Conservation (phyloP, 2,888 invertebrate species). For the Lutraria lutraria region DNA sequence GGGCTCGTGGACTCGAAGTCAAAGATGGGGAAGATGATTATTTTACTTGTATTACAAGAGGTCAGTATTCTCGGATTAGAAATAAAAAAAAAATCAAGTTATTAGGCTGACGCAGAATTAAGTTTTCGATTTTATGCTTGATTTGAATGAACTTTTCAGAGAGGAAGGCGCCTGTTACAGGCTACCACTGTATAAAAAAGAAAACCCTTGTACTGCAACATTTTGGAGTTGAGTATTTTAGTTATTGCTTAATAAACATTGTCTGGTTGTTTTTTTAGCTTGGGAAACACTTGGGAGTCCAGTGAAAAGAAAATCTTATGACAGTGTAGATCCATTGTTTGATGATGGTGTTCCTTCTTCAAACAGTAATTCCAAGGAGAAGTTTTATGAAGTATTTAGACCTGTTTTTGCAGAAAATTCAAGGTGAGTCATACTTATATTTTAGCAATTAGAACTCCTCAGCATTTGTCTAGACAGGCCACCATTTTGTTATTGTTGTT, state of each 20-base stretch:
- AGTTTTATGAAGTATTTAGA: slow-evolving; percentile 90
- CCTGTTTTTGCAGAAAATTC: slow-evolving; percentile 88
- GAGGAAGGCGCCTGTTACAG: too few relatives aligned
- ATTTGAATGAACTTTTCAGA: too few relatives aligned
- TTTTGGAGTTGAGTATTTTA: too few relatives aligned
- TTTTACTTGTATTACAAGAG: slow-evolving; percentile 98
- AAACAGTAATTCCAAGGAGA: slow-evolving; percentile 90
- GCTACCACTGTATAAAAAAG: too few relatives aligned
- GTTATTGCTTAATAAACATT: not conserved
- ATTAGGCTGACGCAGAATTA: too few relatives aligned
- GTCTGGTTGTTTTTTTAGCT: slow-evolving; percentile 88
- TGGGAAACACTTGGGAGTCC: slow-evolving; percentile 96
- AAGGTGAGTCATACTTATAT: slow-evolving; percentile 82
- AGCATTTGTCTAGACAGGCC: too few relatives aligned
- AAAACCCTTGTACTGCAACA: too few relatives aligned
- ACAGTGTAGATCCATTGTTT: slow-evolving; percentile 98
- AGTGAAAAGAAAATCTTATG: slow-evolving; percentile 94
- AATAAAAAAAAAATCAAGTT: too few relatives aligned
- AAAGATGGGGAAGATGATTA: slow-evolving; percentile 94
- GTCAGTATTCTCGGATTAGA: slow-evolving; percentile 70
- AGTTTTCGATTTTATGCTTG: too few relatives aligned
- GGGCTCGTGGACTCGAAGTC: slow-evolving; percentile 93
- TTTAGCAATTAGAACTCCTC: too few relatives aligned
- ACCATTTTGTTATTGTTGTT: too few relatives aligned
- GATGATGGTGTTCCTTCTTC: slow-evolving; percentile 94